Evolutionary conservation across 2,797 vertebrate genomes (phyloP).

Genomic region (Cyclopterus lumpus): DNA sequence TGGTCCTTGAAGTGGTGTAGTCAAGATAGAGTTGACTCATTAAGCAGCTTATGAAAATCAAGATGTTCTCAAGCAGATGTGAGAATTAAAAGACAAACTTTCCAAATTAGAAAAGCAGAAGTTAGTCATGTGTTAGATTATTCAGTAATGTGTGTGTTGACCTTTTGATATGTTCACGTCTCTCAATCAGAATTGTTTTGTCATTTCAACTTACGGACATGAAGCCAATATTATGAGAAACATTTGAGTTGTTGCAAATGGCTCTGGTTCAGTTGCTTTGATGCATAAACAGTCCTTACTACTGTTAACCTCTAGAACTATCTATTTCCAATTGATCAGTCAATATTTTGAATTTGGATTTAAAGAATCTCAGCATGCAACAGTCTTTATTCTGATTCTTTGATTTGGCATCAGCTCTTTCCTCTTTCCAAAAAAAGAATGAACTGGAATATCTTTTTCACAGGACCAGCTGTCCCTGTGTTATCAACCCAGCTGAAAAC

Average conservation of each 20-base stretch:
- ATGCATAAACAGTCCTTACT: background rate
- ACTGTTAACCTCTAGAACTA: background rate
- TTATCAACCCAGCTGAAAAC: slow-evolving; percentile 75
- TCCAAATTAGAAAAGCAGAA: background rate
- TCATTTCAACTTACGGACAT: background rate
- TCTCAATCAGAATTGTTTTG: background rate
- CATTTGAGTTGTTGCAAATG: background rate
- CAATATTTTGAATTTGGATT: background rate
- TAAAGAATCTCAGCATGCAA: background rate
- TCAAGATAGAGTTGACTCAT: background rate
- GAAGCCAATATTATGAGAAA: background rate
- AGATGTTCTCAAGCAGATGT: background rate
- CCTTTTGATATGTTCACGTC: background rate
- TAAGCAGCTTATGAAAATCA: background rate
- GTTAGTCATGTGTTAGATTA: background rate
- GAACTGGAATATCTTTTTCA: slow-evolving; percentile 9
- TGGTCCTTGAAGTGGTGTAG: background rate
- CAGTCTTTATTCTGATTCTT: background rate
- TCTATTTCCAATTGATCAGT: background rate
- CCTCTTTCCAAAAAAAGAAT: background rate
- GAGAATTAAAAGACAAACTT: background rate
- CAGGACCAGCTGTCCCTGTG: slow-evolving; percentile 74
- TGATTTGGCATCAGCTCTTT: background rate
- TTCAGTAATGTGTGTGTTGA: background rate
- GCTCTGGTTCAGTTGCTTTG: background rate